Percentiles rank a stretch among this genome's conserved stretches.
These are phyloP conservation scores for Coleophora flavipennella DNA, from an alignment of 2,888 invertebrate genomes.

Conservation along the genomic window DNA sequence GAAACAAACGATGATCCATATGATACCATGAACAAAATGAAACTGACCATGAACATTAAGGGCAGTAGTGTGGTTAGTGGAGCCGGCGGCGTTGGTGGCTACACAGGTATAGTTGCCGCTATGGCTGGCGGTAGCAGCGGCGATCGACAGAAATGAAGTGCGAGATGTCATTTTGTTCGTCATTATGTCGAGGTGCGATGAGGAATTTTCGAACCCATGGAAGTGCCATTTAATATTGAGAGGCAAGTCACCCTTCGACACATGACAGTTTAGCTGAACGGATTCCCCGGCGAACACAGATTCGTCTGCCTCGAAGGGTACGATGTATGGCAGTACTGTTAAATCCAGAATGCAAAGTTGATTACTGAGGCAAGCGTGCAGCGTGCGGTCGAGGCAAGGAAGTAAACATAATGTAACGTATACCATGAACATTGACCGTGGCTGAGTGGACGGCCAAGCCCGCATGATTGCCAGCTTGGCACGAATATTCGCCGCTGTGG, in stretches of 20 bases:
- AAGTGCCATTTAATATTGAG: constrained; percentile 83
- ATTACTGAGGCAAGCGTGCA: constrained; percentile 63
- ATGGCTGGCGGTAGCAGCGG: constrained; percentile 77
- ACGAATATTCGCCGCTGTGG: constrained; percentile 81
- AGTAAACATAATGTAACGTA: constrained; percentile 29
- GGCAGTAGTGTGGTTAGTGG: constrained; percentile 76
- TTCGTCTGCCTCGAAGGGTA: constrained; percentile 77
- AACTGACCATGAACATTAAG: constrained; percentile 72
- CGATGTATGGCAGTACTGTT: constrained; percentile 78
- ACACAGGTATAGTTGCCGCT: constrained; percentile 84
- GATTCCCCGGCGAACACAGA: constrained; percentile 80
- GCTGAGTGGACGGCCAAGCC: constrained; percentile 76
- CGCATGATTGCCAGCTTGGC: constrained; percentile 77
- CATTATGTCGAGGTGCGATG: constrained; percentile 74
- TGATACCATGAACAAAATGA: constrained; percentile 30
- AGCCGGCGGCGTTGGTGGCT: constrained; percentile 81
- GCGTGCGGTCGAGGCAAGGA: constrained; percentile 54
- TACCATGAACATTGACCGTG: constrained; percentile 79
- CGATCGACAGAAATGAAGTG: constrained; percentile 81
- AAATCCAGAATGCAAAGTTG: constrained; percentile 58
- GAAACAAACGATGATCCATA: constrained; percentile 21
- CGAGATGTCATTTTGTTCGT: constrained; percentile 77
- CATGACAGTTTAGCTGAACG: constrained; percentile 78
- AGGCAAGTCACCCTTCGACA: constrained; percentile 82
- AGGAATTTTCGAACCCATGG: constrained; percentile 74